Evolutionary conservation across 2,113 vertebrate species (phyloP).

Genomic region (Benthochromis sp.): DNA sequence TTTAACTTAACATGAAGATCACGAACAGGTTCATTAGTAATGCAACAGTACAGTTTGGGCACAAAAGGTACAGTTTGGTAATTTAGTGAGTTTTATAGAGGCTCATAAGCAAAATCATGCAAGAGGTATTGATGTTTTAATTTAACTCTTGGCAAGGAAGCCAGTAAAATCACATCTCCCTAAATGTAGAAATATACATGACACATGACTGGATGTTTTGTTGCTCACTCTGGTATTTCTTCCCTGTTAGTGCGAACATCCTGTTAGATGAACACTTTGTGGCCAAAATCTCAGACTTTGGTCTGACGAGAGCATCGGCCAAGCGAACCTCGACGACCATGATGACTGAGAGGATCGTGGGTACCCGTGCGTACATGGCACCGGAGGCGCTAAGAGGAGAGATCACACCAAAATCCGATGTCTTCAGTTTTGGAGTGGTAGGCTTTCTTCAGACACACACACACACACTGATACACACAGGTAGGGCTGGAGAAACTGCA

Average conservation of each 20-base stretch:
- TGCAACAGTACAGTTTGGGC: not conserved
- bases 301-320: slow-evolving; percentile 85
- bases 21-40: accelerated
- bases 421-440: slow-evolving; percentile 97
- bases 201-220: not conserved
- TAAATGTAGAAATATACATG: not conserved
- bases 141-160: not conserved
- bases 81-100: not conserved
- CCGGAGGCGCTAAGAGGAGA: slow-evolving; percentile 91
- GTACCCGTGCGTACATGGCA: slow-evolving; percentile 94
- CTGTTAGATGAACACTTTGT: slow-evolving; percentile 79
- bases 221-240: not conserved
- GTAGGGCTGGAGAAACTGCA: not conserved
- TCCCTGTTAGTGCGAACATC: slow-evolving; percentile 82
- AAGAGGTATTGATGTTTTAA: not conserved
- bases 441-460: slow-evolving; percentile 8
- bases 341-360: slow-evolving; percentile 89
- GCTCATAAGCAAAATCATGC: not conserved
- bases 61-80: accelerated
- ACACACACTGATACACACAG: not conserved
- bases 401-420: slow-evolving; percentile 88
- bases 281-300: slow-evolving; percentile 94
- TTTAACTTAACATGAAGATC: not conserved
- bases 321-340: slow-evolving; percentile 76
- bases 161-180: not conserved